A percentile compares a stretch with the other conserved stretches of the same genome.
These are phyloP conservation scores for Drosophila virilis DNA, from an alignment of 1,140 invertebrate genomes.

Conservation along the genomic window DNA sequence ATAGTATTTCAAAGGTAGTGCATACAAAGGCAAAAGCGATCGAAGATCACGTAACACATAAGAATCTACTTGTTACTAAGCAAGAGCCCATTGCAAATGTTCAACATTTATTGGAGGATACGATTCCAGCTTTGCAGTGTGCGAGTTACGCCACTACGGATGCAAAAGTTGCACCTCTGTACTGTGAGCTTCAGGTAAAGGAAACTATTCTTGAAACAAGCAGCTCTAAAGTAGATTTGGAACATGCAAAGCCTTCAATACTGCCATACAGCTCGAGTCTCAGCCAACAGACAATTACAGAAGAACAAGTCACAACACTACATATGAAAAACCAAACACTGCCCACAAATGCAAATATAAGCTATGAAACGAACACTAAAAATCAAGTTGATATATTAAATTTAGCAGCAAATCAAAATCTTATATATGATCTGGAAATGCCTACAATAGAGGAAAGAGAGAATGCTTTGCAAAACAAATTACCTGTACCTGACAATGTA, in stretches of 20 bases:
- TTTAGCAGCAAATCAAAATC: conserved; percentile 2
- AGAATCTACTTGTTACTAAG: conserved; percentile 73
- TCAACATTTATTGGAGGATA: conserved; percentile 56
- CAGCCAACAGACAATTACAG: conserved; percentile 44
- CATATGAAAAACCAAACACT: conserved; percentile 19
- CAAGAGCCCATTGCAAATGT: conserved; percentile 59
- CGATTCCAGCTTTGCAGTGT: conserved; percentile 50
- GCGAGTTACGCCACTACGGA: conserved; percentile 16
- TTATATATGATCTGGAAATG: conserved; percentile 7
- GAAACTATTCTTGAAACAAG: conserved; percentile 38
- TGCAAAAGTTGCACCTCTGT: conserved; percentile 37
- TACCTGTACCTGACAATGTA: conserved; percentile 28
- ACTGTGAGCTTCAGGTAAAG: conserved; percentile 40
- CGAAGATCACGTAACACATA: conserved; percentile 29
- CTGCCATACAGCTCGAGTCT: conserved; percentile 56
- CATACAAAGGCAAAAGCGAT: conserved; percentile 22
- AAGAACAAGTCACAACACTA: conserved; percentile 45
- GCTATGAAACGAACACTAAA: conserved; percentile 32
- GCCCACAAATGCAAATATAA: conserved; percentile 38
- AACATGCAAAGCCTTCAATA: conserved; percentile 37
- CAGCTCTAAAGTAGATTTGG: conserved; percentile 6
- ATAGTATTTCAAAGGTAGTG: conserved; percentile 59
- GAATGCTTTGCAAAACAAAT: conserved; percentile 41
- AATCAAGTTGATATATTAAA: conserved; percentile 39
- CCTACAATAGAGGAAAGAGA: conserved; percentile 18